phyloP scores from a whole-genome alignment of 2,888 invertebrate species.

The Apodemia zela region DNA sequence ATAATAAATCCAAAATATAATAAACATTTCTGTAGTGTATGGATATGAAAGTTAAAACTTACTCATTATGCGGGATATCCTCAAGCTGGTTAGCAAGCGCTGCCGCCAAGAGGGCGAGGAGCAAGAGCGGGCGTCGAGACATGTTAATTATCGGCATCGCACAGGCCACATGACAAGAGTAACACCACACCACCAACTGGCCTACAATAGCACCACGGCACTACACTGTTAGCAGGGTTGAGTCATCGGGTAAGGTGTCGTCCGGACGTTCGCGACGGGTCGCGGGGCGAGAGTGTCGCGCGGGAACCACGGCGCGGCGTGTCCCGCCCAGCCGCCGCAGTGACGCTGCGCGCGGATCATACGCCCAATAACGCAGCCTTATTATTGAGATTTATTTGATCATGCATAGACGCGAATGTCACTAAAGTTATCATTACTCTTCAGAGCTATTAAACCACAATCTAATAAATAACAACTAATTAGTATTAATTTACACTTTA shows the following conservation, averaged over 20 bases:
- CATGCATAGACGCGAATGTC: constrained; percentile 62
- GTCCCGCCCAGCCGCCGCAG: constrained; percentile 55
- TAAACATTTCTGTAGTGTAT: not conserved
- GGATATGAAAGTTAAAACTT: constrained; percentile 64
- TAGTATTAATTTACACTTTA: not conserved
- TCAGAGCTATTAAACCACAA: constrained; percentile 6
- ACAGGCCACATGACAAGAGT: constrained; percentile 65
- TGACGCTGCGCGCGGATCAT: constrained; percentile 78
- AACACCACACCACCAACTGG: constrained; percentile 54
- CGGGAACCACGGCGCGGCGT: constrained; percentile 39
- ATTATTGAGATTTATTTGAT: constrained; percentile 73
- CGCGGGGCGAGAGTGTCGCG: constrained; percentile 54
- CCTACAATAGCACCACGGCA: constrained; percentile 43
- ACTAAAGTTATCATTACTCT: constrained; percentile 39
- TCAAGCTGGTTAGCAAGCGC: constrained; percentile 88
- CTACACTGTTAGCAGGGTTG: constrained; percentile 53
- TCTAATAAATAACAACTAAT: constrained; percentile 1
- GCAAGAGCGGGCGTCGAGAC: constrained; percentile 56
- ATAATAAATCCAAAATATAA: not conserved
- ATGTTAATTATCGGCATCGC: constrained; percentile 61
- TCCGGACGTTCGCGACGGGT: constrained; percentile 50
- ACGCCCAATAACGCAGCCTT: constrained; percentile 77
- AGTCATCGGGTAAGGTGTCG: constrained; percentile 45
- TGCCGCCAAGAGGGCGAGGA: constrained; percentile 56
- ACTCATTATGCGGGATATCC: constrained; percentile 95